Base-by-base conservation (phyloP, 2,113 vertebrate genomes). In the Cynopterus brachyotis region DNA sequence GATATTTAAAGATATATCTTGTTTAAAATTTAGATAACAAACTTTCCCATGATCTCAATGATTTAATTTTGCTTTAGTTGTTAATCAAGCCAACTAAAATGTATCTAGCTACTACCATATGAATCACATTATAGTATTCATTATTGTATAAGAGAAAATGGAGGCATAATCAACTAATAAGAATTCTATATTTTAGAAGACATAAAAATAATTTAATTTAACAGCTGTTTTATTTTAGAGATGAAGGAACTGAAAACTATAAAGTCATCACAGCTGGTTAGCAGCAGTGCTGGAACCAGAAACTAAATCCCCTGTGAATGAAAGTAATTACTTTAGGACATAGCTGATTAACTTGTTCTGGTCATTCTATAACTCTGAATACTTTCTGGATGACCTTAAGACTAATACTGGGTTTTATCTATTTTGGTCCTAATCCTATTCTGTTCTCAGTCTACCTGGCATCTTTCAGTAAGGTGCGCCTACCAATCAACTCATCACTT, bases 11-110 rank as follows among this genome's bases (percentile, higher is more conserved):
- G 47, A 69, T 35, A 57, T 9, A 16, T 64, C 42, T 13, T 79
- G 55, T 47, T 96, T 53, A 96, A 89, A 70, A 66, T 67, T 92
- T 73, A 73, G 70, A 60, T 76, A 66, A 30, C 10, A 37, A 66
- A 6, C 76, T 92, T 90, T 40, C 35, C 22, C 32, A 88, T 11
- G 96, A 45, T 92, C 11, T 89, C 24, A 94, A 24, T 67, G 15
- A 85, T 67, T 86, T 86, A 5, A 45, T 72, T 84, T 94, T 82
- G 28, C 5, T n/a, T 62, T 20, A 35, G 5, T 70, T 76, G 47
- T 89, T 89, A 95, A 88, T 66, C 30, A 79, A 83, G 37, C 96
- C 19, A 62, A 59, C 55, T 73, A 66, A 76, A 84, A 85, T 57
- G 6, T 57, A 62, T 89, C 37, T 57, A 81, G 4, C 28, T 47